Base-by-base conservation (phyloP, 92 coral and sea anemone genomes). In the Parazoanthus darwini region DNA sequence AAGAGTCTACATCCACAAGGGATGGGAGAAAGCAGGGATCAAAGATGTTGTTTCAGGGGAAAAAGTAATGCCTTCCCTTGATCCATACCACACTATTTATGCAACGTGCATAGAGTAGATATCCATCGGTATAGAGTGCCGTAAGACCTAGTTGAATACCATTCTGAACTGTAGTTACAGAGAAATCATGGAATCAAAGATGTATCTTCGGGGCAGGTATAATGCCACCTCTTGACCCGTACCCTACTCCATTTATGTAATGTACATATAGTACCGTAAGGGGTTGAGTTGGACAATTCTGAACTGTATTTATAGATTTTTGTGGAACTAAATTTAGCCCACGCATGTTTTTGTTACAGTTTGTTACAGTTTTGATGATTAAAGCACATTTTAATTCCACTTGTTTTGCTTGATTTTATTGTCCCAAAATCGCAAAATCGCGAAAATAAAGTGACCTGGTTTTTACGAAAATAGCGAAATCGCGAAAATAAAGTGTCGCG, bases 121-220 rank as follows among this genome's bases (percentile, higher is more conserved):
- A 63, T 63, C 77, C 77, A n/a, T 72, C 77, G 77, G 77, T 72
- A 72, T 72, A 72, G 77, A 72, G 77, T 72, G 77, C 77, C 77
- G 77, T n/a, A 72, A 1, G 77, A 72, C 77, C 77, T n/a, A n/a
- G 77, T 72, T 72, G 77, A 72, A 72, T 72, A 72, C 77, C 77
- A 72, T 72, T 72, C 77, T 72, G 77, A 72, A 72, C 77, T 72
- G 77, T 72, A 72, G 77, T 72, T 72, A 72, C 77, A 72, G 38
- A 72, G 77, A 72, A 72, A 72, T 0, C 77, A 72, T 72, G 77
- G 77, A 10, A 72, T 72, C 77, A 72, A 72, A 72, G 77, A 72
- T 72, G 77, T 72, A 72, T 72, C 77, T 72, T 72, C 77, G 77
- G 77, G 77, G 77, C 77, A 72, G 77, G 77, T 72, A 72, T 72